Percentiles rank a stretch among this genome's conserved stretches.
Evolutionary conservation across 2,888 invertebrate species (phyloP).

Genomic region (Tetramorium bicarinatum): DNA sequence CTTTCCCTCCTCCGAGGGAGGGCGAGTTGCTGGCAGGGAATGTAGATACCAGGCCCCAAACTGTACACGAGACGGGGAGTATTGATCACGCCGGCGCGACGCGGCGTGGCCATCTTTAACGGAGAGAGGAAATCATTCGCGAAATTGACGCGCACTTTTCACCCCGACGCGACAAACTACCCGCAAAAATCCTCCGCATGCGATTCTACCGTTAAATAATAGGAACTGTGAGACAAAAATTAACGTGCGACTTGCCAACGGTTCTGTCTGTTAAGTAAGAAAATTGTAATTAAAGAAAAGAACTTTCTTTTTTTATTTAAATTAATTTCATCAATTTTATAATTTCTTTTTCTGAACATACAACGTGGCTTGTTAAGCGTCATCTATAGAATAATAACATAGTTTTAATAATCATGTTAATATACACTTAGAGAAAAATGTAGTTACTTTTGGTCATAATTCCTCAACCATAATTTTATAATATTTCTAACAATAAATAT

Average conservation of each 20-base stretch:
- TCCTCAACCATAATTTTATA: too few relatives aligned
- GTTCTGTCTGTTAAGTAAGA: background rate
- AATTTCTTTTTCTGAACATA: background rate
- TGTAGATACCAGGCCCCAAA: slow-evolving; percentile 68
- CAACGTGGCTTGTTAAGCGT: background rate
- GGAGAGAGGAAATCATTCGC: slow-evolving; percentile 32
- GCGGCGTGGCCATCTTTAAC: slow-evolving; percentile 58
- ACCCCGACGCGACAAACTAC: background rate
- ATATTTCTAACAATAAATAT: too few relatives aligned
- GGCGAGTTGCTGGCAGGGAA: slow-evolving; percentile 63
- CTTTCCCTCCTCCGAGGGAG: slow-evolving; percentile 65
- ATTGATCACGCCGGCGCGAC: slow-evolving; percentile 71
- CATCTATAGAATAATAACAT: background rate
- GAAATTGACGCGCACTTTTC: slow-evolving; percentile 21
- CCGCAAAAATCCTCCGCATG: background rate
- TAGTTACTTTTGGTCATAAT: too few relatives aligned
- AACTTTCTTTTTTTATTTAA: background rate
- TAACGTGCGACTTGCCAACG: background rate
- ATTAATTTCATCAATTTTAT: background rate
- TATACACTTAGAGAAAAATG: too few relatives aligned
- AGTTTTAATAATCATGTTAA: slow-evolving; percentile 3
- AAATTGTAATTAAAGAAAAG: background rate
- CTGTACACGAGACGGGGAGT: slow-evolving; percentile 70
- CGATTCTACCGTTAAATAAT: background rate
- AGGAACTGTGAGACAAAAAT: background rate